phyloP scores from a whole-genome alignment of 2,113 vertebrate species.

The Engraulis encrasicolus region DNA sequence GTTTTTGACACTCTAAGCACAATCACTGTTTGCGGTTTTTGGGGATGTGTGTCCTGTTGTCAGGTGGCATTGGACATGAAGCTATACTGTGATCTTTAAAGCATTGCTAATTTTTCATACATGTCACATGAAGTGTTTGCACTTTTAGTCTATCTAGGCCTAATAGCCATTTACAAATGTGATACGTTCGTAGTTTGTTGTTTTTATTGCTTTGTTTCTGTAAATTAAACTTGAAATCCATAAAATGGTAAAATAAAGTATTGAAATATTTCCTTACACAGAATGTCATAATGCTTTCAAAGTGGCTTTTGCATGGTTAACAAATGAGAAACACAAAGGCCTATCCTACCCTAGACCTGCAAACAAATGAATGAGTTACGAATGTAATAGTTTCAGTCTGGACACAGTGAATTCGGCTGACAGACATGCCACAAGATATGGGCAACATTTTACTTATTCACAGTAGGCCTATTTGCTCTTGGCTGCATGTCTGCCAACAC shows the following conservation, averaged over 20 bases:
- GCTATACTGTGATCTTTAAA: not conserved
- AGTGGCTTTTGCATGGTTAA: not conserved
- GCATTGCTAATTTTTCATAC: not conserved
- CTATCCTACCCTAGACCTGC: too few relatives aligned
- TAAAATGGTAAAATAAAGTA: slow-evolving; percentile 56
- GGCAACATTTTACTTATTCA: too few relatives aligned
- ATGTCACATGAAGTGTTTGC: slow-evolving; percentile 44
- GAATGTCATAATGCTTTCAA: slow-evolving; percentile 11
- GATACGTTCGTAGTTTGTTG: slow-evolving; percentile 45
- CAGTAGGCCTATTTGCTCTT: not conserved
- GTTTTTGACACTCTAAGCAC: not conserved
- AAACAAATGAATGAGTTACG: too few relatives aligned
- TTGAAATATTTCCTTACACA: slow-evolving; percentile 49
- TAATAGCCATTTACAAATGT: slow-evolving; percentile 32
- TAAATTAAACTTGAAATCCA: slow-evolving; percentile 42
- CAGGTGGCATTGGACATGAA: not conserved
- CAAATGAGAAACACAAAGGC: too few relatives aligned
- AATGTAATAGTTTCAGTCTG: too few relatives aligned
- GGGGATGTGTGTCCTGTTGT: not conserved
- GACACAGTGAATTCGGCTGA: too few relatives aligned
- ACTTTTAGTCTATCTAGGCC: slow-evolving; percentile 42
- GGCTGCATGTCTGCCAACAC: too few relatives aligned
- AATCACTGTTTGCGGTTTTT: not conserved
- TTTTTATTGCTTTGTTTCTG: slow-evolving; percentile 44
- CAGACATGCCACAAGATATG: too few relatives aligned